A percentile compares a stretch with the other conserved stretches of the same genome.
Conservation (phyloP, 2,888 invertebrate genomes). For the Phymatocera aterrima region DNA sequence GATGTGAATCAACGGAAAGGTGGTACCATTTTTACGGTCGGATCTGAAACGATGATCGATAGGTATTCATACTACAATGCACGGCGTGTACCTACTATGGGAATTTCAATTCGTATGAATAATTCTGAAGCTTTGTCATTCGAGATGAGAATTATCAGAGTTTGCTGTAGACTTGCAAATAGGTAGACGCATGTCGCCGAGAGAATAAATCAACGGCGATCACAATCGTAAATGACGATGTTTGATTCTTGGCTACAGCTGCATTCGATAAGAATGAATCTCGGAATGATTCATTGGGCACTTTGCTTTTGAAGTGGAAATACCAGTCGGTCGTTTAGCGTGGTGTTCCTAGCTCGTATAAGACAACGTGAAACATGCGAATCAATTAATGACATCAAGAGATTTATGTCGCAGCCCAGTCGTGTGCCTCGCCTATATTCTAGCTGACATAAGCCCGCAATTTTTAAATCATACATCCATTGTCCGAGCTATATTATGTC, state of each 20-base stretch:
- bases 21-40: neutral
- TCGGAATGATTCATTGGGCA: conserved; percentile 13
- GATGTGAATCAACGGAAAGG: neutral
- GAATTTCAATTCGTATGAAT: neutral
- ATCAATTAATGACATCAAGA: conserved; percentile 14
- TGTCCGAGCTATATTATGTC: neutral
- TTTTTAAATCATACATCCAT: neutral
- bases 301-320: conserved; percentile 13
- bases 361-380: neutral
- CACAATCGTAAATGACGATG: conserved; percentile 26
- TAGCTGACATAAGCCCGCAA: neutral
- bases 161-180: neutral
- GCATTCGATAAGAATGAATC: conserved; percentile 21
- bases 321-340: conserved; percentile 20
- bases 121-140: neutral
- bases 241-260: conserved; percentile 17
- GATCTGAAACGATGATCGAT: neutral
- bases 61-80: neutral
- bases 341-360: neutral
- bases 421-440: neutral
- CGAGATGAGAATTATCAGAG: neutral
- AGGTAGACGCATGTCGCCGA: neutral
- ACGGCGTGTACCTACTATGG: too few species aligned
- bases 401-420: neutral
- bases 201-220: conserved; percentile 8